Evolutionary conservation across 1,140 invertebrate species (phyloP), one percentile per base, ranked within the genome.

Genomic region (Drosophila guanche): DNA sequence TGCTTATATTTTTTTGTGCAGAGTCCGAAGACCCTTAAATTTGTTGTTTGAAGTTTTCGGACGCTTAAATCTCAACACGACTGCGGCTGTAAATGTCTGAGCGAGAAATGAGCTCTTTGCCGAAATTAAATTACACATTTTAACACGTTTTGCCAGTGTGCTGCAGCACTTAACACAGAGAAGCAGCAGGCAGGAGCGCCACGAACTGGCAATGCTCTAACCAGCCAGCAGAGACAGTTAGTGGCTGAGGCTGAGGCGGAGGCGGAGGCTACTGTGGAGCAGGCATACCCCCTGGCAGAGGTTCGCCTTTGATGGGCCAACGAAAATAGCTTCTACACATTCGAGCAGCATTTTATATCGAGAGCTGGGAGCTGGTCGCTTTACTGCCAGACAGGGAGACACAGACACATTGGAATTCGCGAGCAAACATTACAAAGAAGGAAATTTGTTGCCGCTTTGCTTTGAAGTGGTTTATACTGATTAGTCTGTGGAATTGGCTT

Each of bases 401-500:
- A 1, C 16, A 79, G 76, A 76, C 76, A 80, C 71, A 75, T 75
- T 51, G 71, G 76, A 80, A 80, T 79, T 75, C 74, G 51, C 43
- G 51, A 29, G 42, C 51, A 55, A 10, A 37, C 71, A 75, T 67
- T 75, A 67, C 58, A 80, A 75, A 70, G 48, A 62, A 60, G 74
- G 14, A 77, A 81, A 77, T 77, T 63, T 47, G 58, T 33, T 56
- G 43, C 46, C 45, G 50, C 20, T 10, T 4, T 29, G 77, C 77
- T 83, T 81, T 83, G 74, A 81, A 76, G 77, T 79, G 77, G 78
- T 80, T 81, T 77, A 66, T 81, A 70, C 65, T 77, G 79, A 78
- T 83, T 77, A 77, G 79, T 78, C 79, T 57, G 61, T 43, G 45
- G 52, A 83, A 78, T 83, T 71, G 60, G 57, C 70, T 67, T 63